A percentile compares a stretch with the other conserved stretches of the same genome.
These are phyloP conservation scores for Columba livia DNA, from an alignment of 2,113 vertebrate genomes.

Conservation along the genomic window DNA sequence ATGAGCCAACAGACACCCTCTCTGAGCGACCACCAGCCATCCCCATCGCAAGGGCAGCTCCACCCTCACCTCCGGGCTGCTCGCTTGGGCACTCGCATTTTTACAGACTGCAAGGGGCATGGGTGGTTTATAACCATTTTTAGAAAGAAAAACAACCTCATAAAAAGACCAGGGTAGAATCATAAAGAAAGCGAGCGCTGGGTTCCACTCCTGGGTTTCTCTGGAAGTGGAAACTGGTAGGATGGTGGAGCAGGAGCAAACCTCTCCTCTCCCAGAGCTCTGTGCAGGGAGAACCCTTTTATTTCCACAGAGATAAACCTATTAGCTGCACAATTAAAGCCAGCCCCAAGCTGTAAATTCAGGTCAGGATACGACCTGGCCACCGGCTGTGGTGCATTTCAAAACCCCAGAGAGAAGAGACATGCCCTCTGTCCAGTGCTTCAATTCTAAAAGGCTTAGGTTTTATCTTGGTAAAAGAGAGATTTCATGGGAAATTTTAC, in stretches of 20 bases:
- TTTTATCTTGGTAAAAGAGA: not conserved
- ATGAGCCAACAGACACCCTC: fast-evolving
- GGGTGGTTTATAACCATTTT: fast-evolving
- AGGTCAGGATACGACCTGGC: not conserved
- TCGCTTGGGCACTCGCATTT: fast-evolving
- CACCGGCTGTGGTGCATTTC: not conserved
- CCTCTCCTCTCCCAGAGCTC: not conserved
- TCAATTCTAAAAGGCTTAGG: not conserved
- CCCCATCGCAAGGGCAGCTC: fast-evolving
- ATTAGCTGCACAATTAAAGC: not conserved
- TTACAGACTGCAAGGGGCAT: not conserved
- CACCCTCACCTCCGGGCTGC: not conserved
- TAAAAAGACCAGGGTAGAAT: not conserved
- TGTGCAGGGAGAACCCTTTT: not conserved
- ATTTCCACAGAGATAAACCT: not conserved
- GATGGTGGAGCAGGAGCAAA: not conserved
- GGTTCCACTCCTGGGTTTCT: fast-evolving
- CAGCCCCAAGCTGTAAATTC: not conserved
- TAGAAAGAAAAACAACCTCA: not conserved
- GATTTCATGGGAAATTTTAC: not conserved
- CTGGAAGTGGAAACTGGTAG: not conserved
- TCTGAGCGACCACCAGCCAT: not conserved
- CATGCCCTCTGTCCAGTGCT: not conserved
- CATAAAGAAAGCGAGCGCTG: fast-evolving
- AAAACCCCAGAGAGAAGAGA: not conserved